Conservation (phyloP, 2,888 invertebrate species). For the Gibbula magus region DNA sequence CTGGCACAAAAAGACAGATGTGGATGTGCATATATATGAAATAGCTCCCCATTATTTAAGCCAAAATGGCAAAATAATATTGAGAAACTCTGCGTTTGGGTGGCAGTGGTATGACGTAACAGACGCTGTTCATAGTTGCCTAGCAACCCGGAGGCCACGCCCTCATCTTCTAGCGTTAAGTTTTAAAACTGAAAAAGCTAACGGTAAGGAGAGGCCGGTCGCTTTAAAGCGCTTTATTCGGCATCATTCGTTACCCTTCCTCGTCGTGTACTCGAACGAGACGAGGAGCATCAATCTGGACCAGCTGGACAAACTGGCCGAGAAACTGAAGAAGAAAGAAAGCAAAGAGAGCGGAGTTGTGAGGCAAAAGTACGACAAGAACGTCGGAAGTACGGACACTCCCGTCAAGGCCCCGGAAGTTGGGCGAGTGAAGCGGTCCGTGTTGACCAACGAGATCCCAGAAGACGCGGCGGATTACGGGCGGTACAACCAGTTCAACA, state of each 20-base stretch:
- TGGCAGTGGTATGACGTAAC: constrained; percentile 73
- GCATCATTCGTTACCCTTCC: constrained; percentile 70
- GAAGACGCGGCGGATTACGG: constrained; percentile 61
- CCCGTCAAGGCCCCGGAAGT: neutral
- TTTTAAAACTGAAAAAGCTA: constrained; percentile 56
- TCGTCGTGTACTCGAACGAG: constrained; percentile 74
- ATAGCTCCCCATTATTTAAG: constrained; percentile 61
- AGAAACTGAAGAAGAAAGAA: constrained; percentile 37
- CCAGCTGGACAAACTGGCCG: constrained; percentile 54
- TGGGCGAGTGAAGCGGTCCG: constrained; percentile 54
- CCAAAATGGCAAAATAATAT: constrained; percentile 51
- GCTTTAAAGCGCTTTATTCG: constrained; percentile 64
- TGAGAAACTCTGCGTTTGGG: constrained; percentile 59
- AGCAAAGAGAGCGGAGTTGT: neutral
- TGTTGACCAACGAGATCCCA: constrained; percentile 72
- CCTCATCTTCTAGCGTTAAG: constrained; percentile 68
- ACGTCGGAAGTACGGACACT: neutral
- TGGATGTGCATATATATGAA: constrained; percentile 61
- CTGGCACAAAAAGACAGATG: constrained; percentile 42
- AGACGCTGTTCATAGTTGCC: constrained; percentile 61
- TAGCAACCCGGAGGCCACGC: constrained; percentile 48
- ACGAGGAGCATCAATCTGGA: constrained; percentile 65
- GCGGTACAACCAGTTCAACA: constrained; percentile 49
- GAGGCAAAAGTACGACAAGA: neutral
- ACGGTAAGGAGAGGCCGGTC: constrained; percentile 54